Evolutionary conservation across 2,797 vertebrate genomes (phyloP).

Genomic region (Rhinatrema bivittatum): DNA sequence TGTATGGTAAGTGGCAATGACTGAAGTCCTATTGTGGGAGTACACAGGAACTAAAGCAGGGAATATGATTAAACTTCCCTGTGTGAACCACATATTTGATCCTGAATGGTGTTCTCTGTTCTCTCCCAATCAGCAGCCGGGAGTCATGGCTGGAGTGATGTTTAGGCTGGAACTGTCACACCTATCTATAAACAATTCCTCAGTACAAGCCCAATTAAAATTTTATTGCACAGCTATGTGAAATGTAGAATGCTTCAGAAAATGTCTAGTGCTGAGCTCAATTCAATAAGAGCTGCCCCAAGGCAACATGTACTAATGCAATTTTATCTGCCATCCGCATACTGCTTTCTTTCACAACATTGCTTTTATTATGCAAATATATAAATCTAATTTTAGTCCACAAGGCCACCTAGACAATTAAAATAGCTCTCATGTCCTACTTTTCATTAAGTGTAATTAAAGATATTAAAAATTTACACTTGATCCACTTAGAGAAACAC

Average conservation of each 20-base stretch:
- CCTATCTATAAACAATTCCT: slow-evolving; percentile 35
- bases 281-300: slow-evolving; percentile 23
- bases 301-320: slow-evolving; percentile 28
- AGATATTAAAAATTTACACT: slow-evolving; percentile 36
- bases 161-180: too few relatives aligned
- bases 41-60: too few relatives aligned
- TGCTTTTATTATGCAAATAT: slow-evolving; percentile 63
- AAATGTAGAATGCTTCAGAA: slow-evolving; percentile 33
- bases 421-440: slow-evolving; percentile 37
- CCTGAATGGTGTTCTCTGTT: too few relatives aligned
- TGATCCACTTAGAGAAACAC: slow-evolving; percentile 12
- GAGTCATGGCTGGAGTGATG: too few relatives aligned
- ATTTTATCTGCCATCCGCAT: slow-evolving; percentile 30
- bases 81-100: too few relatives aligned
- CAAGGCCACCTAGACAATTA: slow-evolving; percentile 51
- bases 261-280: slow-evolving; percentile 21
- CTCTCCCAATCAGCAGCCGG: too few relatives aligned
- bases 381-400: slow-evolving; percentile 50
- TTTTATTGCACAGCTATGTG: slow-evolving; percentile 30
- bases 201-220: slow-evolving; percentile 47
- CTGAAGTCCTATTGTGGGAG: too few relatives aligned
- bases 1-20: too few relatives aligned
- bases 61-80: too few relatives aligned
- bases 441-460: slow-evolving; percentile 60
- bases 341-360: slow-evolving; percentile 41